Conservation (phyloP, 2,888 invertebrate genomes). For the Glyphotaelius pellucidus region DNA sequence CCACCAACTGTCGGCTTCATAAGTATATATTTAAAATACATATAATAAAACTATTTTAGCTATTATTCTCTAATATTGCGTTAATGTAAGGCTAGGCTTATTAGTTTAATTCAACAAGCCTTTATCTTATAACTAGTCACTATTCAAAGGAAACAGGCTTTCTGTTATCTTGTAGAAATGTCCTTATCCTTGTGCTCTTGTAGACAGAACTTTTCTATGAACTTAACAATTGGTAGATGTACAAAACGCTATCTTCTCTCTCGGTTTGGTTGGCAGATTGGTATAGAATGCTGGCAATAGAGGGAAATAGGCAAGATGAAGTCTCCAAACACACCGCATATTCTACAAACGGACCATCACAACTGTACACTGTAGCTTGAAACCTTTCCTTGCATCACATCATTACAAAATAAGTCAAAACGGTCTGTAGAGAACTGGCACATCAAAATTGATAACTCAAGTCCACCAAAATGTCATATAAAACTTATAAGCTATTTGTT, state of each 20-base stretch:
- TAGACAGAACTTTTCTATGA: neutral
- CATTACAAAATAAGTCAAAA: constrained; percentile 42
- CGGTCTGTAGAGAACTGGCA: constrained; percentile 39
- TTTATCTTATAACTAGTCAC: constrained; percentile 63
- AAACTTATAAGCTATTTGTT: constrained; percentile 29
- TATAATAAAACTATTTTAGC: constrained; percentile 62
- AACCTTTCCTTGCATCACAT: neutral
- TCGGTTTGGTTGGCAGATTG: neutral
- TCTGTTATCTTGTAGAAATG: constrained; percentile 18
- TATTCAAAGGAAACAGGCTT: constrained; percentile 50
- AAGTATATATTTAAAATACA: constrained; percentile 55
- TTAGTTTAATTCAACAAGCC: constrained; percentile 61
- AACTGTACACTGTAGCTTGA: neutral
- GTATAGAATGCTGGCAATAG: neutral
- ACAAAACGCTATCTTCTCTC: neutral
- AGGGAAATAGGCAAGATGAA: neutral
- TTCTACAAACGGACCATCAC: constrained; percentile 23
- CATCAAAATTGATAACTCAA: constrained; percentile 25
- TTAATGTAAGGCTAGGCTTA: constrained; percentile 65
- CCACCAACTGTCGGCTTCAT: constrained; percentile 46
- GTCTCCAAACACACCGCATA: constrained; percentile 47
- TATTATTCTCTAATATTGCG: constrained; percentile 65
- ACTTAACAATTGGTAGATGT: neutral
- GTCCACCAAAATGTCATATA: constrained; percentile 26
- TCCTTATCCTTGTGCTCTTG: constrained; percentile 24